Evolutionary conservation across 2,888 invertebrate species (phyloP).

Genomic region (Ennomos quercinarius): DNA sequence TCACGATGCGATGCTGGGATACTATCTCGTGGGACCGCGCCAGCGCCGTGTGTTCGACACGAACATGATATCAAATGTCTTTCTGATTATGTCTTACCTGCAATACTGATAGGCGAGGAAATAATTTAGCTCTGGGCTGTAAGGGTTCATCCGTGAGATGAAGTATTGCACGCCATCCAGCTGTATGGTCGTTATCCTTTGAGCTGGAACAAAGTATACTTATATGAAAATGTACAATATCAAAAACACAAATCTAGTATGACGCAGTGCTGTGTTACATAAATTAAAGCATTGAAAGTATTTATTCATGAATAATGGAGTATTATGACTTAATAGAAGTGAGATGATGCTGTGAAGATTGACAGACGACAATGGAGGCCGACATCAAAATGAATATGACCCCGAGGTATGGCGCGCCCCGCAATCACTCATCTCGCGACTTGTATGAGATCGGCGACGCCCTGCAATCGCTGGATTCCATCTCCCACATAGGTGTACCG

Average conservation of each 20-base stretch:
- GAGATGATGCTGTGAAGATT: conserved; percentile 29
- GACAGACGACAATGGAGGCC: conserved; percentile 55
- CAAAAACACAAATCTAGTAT: conserved; percentile 4
- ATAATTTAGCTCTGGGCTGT: conserved; percentile 94
- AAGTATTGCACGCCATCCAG: conserved; percentile 94
- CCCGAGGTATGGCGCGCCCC: conserved; percentile 50
- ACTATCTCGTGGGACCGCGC: conserved; percentile 56
- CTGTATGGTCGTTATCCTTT: conserved; percentile 94
- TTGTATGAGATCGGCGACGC: conserved; percentile 51
- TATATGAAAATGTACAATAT: conserved; percentile 17
- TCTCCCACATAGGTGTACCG: conserved; percentile 16
- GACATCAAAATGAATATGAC: conserved; percentile 61
- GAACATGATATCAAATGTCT: conserved; percentile 42
- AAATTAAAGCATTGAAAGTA: conserved; percentile 21
- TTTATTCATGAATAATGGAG: conserved; percentile 13
- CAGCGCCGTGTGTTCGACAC: conserved; percentile 29
- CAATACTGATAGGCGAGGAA: conserved; percentile 95
- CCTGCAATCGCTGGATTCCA: conserved; percentile 39
- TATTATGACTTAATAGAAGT: conserved; percentile 18
- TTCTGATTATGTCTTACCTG: conserved; percentile 69
- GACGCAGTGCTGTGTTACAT: conserved; percentile 6
- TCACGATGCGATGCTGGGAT: conserved; percentile 69
- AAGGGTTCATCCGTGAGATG: conserved; percentile 94
- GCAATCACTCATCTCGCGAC: conserved; percentile 54
- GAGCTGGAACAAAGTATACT: conserved; percentile 86